Percentiles rank a stretch among this genome's conserved stretches.
These are phyloP conservation scores for Xiphophorus couchianus DNA, from an alignment of 2,113 vertebrate genomes.

Conservation along the genomic window DNA sequence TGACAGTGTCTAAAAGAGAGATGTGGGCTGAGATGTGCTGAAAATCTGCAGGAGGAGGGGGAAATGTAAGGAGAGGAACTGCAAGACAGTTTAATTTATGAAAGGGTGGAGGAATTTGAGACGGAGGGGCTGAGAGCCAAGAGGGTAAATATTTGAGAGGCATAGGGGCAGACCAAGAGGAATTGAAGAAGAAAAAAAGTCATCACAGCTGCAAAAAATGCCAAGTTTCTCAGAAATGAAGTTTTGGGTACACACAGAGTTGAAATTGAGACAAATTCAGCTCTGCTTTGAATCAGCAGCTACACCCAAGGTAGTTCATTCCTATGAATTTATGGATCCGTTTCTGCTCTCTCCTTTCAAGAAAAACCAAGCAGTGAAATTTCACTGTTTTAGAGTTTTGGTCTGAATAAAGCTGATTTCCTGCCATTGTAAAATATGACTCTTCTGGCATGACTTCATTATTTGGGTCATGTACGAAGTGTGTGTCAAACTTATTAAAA, in stretches of 20 bases:
- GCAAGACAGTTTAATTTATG: too few species aligned
- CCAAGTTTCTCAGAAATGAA: conserved; percentile 23
- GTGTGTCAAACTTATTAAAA: too few species aligned
- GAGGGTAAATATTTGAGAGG: conserved; percentile 29
- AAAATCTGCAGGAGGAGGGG: conserved; percentile 20
- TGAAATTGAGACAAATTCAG: conserved; percentile 41
- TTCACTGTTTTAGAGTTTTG: conserved; percentile 50
- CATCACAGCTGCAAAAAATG: not conserved
- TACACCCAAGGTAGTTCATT: not conserved
- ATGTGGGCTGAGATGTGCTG: conserved; percentile 25
- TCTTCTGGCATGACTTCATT: too few species aligned
- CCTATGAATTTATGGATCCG: conserved; percentile 21
- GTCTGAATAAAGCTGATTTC: conserved; percentile 49
- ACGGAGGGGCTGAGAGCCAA: not conserved
- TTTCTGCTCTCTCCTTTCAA: conserved; percentile 23
- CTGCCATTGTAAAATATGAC: not conserved
- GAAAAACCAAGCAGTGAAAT: conserved; percentile 56
- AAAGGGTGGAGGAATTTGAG: conserved; percentile 30
- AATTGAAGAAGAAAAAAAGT: conserved; percentile 5
- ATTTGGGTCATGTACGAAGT: too few species aligned
- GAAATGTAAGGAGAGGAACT: not conserved
- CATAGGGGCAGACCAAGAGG: conserved; percentile 14
- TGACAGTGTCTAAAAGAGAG: conserved; percentile 47
- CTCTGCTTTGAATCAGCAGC: not conserved
- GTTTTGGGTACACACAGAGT: conserved; percentile 3